Evolutionary conservation across 2,797 vertebrate genomes (phyloP).

Genomic region (Myotis myotis): DNA sequence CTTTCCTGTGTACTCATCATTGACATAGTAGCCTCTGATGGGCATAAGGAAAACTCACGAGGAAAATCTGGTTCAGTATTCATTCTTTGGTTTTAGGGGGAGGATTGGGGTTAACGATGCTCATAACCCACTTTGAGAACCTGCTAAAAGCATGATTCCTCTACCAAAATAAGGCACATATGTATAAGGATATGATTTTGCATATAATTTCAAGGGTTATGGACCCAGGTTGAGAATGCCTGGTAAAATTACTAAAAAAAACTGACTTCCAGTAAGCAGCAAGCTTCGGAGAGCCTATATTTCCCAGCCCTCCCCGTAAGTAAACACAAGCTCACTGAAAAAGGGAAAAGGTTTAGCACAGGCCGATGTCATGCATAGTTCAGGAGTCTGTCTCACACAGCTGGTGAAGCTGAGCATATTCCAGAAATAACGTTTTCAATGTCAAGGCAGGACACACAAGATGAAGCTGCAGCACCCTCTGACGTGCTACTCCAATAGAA

Average conservation of each 20-base stretch:
- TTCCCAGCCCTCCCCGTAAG: not conserved
- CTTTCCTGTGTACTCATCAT: not conserved
- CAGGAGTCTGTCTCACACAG: not conserved
- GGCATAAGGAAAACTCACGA: not conserved
- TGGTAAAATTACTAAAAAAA: not conserved
- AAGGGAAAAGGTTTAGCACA: not conserved
- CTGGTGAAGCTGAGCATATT: not conserved
- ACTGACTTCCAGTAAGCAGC: not conserved
- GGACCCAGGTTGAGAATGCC: not conserved
- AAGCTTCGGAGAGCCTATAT: not conserved
- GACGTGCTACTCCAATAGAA: not conserved
- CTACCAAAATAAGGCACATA: not conserved
- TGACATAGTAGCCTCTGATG: not conserved
- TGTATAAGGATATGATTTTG: not conserved
- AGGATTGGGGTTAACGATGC: not conserved
- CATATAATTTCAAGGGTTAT: not conserved
- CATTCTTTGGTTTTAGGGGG: not conserved
- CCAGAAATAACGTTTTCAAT: conserved; percentile 14
- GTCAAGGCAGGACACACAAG: not conserved
- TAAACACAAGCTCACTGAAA: not conserved
- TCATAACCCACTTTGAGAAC: not conserved
- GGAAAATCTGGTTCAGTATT: not conserved
- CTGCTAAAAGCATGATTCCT: not conserved
- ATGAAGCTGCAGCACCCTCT: not conserved
- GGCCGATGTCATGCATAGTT: not conserved